These are phyloP conservation scores for Cyanoderma ruficeps DNA, from an alignment of 2,113 vertebrate genomes.

Conservation along the genomic window DNA sequence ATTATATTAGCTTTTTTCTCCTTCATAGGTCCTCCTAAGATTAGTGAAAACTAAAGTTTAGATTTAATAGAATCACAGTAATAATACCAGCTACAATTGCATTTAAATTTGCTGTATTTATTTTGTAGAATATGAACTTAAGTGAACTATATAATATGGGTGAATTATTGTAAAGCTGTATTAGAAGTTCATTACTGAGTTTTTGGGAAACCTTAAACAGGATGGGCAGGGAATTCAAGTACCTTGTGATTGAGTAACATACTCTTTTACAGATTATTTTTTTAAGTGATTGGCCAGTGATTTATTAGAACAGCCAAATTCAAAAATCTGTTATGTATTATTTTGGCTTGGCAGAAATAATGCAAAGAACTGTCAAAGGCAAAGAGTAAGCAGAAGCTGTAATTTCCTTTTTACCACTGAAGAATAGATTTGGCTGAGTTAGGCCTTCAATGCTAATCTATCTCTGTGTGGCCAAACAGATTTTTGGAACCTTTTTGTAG, in stretches of 20 bases:
- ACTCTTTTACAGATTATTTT: background rate
- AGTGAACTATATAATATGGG: background rate
- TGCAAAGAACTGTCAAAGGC: constrained; percentile 40
- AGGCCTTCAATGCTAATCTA: constrained; percentile 34
- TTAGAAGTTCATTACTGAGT: background rate
- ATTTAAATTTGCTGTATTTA: background rate
- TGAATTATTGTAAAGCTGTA: background rate
- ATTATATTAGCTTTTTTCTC: background rate
- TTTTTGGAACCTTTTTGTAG: constrained; percentile 53
- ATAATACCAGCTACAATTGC: background rate
- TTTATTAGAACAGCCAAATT: background rate
- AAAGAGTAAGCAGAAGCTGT: constrained; percentile 49
- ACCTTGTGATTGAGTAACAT: background rate
- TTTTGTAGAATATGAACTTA: background rate
- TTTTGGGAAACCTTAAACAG: background rate
- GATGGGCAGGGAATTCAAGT: background rate
- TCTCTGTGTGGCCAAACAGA: constrained; percentile 58
- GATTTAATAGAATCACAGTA: background rate
- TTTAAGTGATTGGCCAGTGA: background rate
- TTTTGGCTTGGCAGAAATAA: constrained; percentile 53
- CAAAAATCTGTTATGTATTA: constrained; percentile 31
- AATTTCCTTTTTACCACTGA: constrained; percentile 61
- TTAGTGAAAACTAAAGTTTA: background rate
- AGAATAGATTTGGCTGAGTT: constrained; percentile 50
- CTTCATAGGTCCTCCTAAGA: background rate